Conservation (phyloP, 2,113 vertebrate genomes). For the Sinocyclocheilus maitianheensis region DNA sequence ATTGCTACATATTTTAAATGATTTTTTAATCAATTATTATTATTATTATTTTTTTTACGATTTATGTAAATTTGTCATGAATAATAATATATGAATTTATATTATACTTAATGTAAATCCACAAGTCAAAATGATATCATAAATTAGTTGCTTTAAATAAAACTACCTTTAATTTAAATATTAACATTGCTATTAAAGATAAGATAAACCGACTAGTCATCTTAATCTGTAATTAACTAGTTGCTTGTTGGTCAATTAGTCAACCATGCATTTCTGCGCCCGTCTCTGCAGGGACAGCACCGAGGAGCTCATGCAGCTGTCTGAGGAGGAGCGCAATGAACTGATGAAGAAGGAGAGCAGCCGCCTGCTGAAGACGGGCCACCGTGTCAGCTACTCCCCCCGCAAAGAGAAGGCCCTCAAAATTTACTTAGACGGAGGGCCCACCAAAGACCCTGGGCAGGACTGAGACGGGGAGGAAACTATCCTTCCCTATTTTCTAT, state of each 20-base stretch:
- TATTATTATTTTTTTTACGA: too few species aligned
- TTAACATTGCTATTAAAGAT: neutral
- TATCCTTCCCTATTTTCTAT: conserved; percentile 65
- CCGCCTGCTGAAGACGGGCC: conserved; percentile 94
- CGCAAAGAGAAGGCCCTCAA: conserved; percentile 99
- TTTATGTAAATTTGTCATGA: too few species aligned
- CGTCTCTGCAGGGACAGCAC: conserved; percentile 82
- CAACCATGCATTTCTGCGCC: neutral
- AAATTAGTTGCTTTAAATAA: neutral
- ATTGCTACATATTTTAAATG: too few species aligned
- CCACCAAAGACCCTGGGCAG: conserved; percentile 91
- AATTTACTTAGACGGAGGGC: conserved; percentile 96
- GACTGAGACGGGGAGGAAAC: conserved; percentile 77
- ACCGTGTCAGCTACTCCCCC: conserved; percentile 96
- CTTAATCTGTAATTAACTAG: neutral
- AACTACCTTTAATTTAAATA: neutral
- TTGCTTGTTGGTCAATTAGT: neutral
- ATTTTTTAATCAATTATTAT: too few species aligned
- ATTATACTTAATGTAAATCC: too few species aligned
- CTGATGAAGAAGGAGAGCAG: conserved; percentile 99
- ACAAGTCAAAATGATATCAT: too few species aligned
- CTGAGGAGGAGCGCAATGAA: conserved; percentile 94
- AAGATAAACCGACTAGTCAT: neutral
- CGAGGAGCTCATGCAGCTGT: conserved; percentile 90
- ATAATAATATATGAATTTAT: neutral